Evolutionary conservation across 2,113 vertebrate species (phyloP).

Genomic region (Zonotrichia leucophrys): DNA sequence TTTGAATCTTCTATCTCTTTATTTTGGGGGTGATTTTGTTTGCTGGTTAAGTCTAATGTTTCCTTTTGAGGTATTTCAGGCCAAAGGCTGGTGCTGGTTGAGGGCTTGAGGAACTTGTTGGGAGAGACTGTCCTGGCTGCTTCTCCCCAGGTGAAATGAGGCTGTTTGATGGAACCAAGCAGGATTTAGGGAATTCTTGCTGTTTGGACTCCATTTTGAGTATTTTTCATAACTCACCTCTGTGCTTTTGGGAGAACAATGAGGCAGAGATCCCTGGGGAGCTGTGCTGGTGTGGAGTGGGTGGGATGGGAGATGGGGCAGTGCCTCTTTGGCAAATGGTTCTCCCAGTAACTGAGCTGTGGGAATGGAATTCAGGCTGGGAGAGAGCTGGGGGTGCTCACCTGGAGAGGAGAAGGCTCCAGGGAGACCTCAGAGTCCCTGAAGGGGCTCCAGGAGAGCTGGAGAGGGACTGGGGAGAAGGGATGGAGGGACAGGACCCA

Average conservation of each 20-base stretch:
- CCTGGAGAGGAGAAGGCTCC: not conserved
- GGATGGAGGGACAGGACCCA: not conserved
- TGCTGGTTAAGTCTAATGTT: not conserved
- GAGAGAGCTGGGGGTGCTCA: not conserved
- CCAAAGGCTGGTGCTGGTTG: not conserved
- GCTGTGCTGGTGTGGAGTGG: not conserved
- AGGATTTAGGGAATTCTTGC: not conserved
- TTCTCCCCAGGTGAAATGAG: not conserved
- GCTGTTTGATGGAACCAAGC: not conserved
- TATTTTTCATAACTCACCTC: not conserved
- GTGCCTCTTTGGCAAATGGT: fast-evolving
- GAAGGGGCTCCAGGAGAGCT: not conserved
- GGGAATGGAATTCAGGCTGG: not conserved
- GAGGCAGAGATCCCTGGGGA: not conserved
- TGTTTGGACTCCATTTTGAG: not conserved
- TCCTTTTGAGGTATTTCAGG: not conserved
- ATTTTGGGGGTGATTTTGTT: not conserved
- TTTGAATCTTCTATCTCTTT: not conserved
- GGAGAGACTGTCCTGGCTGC: not conserved
- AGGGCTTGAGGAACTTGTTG: not conserved
- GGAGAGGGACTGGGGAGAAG: not conserved
- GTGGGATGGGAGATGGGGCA: not conserved
- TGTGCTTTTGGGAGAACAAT: not conserved
- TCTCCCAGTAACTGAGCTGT: not conserved
- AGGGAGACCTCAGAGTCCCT: not conserved